phyloP scores from a whole-genome alignment of 2,797 vertebrate genomes.

The Ciconia nigra region DNA sequence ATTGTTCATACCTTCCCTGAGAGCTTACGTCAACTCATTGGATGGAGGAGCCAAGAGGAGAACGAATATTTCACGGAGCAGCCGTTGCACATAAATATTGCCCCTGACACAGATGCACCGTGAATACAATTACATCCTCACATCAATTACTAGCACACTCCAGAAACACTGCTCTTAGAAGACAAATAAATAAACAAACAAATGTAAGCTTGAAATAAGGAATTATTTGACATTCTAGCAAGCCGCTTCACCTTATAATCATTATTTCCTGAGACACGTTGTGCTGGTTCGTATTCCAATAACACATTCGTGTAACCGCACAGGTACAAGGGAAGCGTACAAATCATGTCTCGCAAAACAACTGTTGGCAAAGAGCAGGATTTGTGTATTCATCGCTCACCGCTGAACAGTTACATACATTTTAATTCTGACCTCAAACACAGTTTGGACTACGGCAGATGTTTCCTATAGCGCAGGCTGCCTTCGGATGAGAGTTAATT shows the following conservation, averaged over 20 bases:
- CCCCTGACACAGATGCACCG: background rate
- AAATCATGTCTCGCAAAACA: conserved; percentile 4
- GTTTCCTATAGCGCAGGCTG: background rate
- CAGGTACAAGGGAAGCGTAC: conserved; percentile 8
- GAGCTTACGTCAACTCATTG: background rate
- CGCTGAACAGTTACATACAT: background rate
- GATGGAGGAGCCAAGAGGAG: background rate
- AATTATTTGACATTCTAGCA: background rate
- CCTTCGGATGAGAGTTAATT: conserved; percentile 9
- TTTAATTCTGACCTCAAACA: conserved; percentile 42
- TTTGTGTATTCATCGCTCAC: conserved; percentile 9
- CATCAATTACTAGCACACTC: background rate
- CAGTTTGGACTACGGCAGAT: background rate
- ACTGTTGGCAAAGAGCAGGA: background rate
- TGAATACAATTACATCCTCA: background rate
- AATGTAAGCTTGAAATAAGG: background rate
- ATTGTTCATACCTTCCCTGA: background rate
- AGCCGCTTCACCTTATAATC: background rate
- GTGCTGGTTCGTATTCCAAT: background rate
- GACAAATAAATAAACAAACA: background rate
- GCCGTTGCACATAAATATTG: background rate
- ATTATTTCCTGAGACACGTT: background rate
- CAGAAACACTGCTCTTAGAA: background rate
- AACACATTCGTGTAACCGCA: background rate
- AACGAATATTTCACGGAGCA: background rate